Percentiles rank a stretch among this genome's conserved stretches.
phyloP scores from a whole-genome alignment of 92 coral and sea anemone genomes.

The Pocillopora meandrina region DNA sequence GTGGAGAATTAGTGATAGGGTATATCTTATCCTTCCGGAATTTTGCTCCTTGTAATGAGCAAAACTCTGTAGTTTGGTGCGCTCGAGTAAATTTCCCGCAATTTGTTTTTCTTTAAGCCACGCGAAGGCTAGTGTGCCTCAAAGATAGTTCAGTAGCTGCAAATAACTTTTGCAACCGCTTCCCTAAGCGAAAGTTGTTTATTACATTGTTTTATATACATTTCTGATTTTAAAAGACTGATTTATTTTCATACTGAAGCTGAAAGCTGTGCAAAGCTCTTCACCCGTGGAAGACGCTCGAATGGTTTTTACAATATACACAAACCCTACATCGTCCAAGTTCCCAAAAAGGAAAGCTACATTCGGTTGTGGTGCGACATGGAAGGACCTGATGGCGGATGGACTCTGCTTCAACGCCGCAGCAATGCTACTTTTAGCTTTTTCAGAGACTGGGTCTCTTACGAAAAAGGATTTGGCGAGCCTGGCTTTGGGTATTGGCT shows the following conservation, averaged over 20 bases:
- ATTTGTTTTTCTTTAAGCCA: too few relatives aligned
- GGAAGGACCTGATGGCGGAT: constrained; percentile 28
- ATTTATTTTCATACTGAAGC: not conserved
- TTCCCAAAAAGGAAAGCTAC: not conserved
- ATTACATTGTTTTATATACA: too few relatives aligned
- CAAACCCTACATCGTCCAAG: not conserved
- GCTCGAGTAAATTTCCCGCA: too few relatives aligned
- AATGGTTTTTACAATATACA: constrained; percentile 20
- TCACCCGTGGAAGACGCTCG: constrained; percentile 4
- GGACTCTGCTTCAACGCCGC: constrained; percentile 40
- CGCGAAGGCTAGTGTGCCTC: too few relatives aligned
- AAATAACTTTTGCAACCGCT: too few relatives aligned
- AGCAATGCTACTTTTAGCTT: not conserved
- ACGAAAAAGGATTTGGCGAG: constrained; percentile 33
- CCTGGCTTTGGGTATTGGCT: constrained; percentile 42
- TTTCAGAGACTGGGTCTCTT: constrained; percentile 25
- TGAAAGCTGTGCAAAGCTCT: constrained; percentile 10
- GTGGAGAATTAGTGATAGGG: too few relatives aligned
- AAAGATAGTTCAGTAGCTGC: too few relatives aligned
- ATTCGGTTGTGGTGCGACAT: constrained; percentile 24
- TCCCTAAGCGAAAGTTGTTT: too few relatives aligned
- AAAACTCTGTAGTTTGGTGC: too few relatives aligned
- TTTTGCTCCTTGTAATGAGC: too few relatives aligned
- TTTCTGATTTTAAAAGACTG: not conserved
- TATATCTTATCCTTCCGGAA: too few relatives aligned